Percentiles rank a stretch among this genome's conserved stretches.
These are phyloP conservation scores for Cryptomyrus ogoouensis DNA, from an alignment of 2,113 vertebrate species.

Conservation along the genomic window DNA sequence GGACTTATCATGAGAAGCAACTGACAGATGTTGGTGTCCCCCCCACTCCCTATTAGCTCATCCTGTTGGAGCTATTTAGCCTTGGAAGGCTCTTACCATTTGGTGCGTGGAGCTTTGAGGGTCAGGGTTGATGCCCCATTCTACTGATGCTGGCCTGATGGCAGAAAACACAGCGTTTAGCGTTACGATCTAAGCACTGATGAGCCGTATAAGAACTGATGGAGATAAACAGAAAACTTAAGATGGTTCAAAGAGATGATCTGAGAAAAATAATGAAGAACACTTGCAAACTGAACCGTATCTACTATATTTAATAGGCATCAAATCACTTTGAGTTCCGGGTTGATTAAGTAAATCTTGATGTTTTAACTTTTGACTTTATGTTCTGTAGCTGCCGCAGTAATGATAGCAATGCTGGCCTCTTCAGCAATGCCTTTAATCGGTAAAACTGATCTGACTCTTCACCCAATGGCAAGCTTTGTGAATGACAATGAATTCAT, in stretches of 20 bases:
- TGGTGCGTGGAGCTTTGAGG: not conserved
- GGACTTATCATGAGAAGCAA: constrained; percentile 33
- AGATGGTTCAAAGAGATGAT: not conserved
- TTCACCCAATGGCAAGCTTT: not conserved
- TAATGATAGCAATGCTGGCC: not conserved
- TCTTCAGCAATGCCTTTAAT: not conserved
- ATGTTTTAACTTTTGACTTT: not conserved
- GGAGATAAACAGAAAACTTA: not conserved
- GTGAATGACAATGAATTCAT: not conserved
- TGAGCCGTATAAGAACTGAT: not conserved
- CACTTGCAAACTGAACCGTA: not conserved
- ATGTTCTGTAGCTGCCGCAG: not conserved
- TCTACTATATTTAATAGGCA: not conserved
- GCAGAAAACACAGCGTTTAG: not conserved
- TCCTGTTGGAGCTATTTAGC: not conserved
- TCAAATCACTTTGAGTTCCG: not conserved
- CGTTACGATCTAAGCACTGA: not conserved
- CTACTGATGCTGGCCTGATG: not conserved
- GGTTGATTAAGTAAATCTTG: not conserved
- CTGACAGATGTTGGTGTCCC: constrained; percentile 21
- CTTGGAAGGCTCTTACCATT: not conserved
- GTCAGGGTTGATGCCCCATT: not conserved
- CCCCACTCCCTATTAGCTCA: not conserved
- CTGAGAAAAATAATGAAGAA: not conserved
- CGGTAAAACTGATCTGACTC: not conserved